phyloP scores from a whole-genome alignment of 2,113 vertebrate genomes.

The Dipodomys stephensi region DNA sequence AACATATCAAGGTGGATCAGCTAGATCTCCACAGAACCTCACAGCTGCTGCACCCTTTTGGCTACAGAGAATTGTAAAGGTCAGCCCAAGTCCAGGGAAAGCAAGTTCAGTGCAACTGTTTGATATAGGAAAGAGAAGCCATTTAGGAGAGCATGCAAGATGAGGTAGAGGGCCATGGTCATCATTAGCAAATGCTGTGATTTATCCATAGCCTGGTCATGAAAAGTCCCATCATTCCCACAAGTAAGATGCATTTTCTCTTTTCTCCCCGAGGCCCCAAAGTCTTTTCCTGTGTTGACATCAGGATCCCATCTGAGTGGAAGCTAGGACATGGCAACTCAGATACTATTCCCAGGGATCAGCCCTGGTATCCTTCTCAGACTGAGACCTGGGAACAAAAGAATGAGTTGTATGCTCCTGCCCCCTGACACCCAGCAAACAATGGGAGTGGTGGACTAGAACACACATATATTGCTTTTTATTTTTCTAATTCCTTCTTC shows the following conservation, averaged over 20 bases:
- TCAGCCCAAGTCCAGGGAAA: background rate
- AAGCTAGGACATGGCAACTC: no score
- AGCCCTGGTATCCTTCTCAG: background rate
- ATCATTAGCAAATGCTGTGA: background rate
- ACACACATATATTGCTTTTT: background rate
- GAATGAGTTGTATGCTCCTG: background rate
- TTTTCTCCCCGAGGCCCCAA: no score
- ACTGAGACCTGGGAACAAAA: background rate
- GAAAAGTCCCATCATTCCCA: background rate
- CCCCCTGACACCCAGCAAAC: background rate
- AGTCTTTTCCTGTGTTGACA: background rate
- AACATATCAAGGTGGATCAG: no score
- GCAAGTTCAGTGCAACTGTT: background rate
- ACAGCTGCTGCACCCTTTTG: background rate
- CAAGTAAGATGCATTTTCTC: background rate
- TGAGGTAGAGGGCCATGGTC: background rate
- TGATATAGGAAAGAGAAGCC: background rate
- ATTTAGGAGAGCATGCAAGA: background rate
- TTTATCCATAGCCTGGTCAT: background rate
- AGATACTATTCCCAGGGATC: background rate
- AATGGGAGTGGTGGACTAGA: background rate
- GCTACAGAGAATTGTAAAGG: background rate
- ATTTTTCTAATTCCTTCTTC: background rate
- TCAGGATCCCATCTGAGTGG: background rate
- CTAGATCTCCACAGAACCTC: background rate